Conservation (phyloP, 1,140 invertebrate genomes). For the Tigriopus japonicus region DNA sequence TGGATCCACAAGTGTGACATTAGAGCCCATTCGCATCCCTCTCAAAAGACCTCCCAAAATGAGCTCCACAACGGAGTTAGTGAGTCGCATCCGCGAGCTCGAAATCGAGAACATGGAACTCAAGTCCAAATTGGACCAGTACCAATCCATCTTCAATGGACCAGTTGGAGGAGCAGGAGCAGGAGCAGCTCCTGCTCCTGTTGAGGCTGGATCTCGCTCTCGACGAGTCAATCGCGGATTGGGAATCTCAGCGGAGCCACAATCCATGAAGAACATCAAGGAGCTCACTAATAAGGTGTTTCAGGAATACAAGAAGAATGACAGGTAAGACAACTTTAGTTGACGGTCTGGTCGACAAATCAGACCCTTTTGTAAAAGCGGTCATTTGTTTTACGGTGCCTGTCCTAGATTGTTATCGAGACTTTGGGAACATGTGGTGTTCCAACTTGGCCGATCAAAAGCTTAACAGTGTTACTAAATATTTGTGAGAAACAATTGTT, state of each 20-base stretch:
- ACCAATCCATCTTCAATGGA: neutral
- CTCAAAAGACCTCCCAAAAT: too few species aligned
- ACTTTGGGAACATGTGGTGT: too few species aligned
- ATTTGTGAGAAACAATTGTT: too few species aligned
- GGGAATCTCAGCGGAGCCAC: neutral
- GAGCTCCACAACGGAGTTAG: neutral
- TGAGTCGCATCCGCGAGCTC: neutral
- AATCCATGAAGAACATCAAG: neutral
- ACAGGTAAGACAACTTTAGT: neutral
- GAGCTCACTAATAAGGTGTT: neutral
- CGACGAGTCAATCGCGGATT: neutral
- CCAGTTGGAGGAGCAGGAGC: neutral
- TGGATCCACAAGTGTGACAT: too few species aligned
- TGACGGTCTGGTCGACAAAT: too few species aligned
- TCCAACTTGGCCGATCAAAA: too few species aligned
- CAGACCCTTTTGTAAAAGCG: too few species aligned
- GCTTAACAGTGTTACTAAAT: too few species aligned
- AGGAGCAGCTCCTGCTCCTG: neutral
- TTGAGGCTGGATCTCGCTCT: neutral
- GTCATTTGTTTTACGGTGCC: too few species aligned
- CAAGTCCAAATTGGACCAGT: conserved; percentile 1
- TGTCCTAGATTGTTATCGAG: too few species aligned
- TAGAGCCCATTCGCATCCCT: too few species aligned
- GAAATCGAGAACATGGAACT: conserved; percentile 8
- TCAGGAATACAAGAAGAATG: neutral